These are phyloP conservation scores for Habroteleia sp. DNA, from an alignment of 2,888 invertebrate genomes.

Conservation along the genomic window DNA sequence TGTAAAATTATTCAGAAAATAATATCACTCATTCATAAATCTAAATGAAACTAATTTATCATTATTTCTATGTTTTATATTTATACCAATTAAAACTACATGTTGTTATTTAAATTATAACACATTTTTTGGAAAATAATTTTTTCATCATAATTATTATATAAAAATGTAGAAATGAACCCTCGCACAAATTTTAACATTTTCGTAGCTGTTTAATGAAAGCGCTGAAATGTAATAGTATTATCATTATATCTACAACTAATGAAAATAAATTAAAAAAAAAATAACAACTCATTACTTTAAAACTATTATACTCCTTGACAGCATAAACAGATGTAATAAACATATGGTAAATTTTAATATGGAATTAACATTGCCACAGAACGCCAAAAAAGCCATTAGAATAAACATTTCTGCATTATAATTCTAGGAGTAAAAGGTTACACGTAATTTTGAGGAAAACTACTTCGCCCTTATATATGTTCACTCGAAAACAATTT, in stretches of 20 bases:
- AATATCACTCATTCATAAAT: no score
- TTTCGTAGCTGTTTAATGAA: no score
- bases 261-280: slow-evolving; percentile 49
- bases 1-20: no score
- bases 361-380: slow-evolving; percentile 20
- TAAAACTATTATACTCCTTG: slow-evolving; percentile 67
- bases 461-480: slow-evolving; percentile 1
- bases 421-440: slow-evolving; percentile 12
- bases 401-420: slow-evolving; percentile 23
- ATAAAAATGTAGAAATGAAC: no score
- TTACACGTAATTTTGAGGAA: slow-evolving; percentile 3
- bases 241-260: slow-evolving; percentile 53
- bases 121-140: no score
- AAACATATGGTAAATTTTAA: slow-evolving; percentile 36
- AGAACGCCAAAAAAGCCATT: slow-evolving; percentile 12
- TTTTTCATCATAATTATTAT: no score
- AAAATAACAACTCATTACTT: slow-evolving; percentile 69
- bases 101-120: no score
- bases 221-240: no score
- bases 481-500: slow-evolving; percentile 1
- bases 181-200: no score
- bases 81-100: no score
- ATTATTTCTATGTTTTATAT: no score
- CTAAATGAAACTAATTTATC: no score
- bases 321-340: slow-evolving; percentile 63